phyloP scores from a whole-genome alignment of 37 sponge, comb jelly and placozoan species.

The Chondrilla cf. caribensis region DNA sequence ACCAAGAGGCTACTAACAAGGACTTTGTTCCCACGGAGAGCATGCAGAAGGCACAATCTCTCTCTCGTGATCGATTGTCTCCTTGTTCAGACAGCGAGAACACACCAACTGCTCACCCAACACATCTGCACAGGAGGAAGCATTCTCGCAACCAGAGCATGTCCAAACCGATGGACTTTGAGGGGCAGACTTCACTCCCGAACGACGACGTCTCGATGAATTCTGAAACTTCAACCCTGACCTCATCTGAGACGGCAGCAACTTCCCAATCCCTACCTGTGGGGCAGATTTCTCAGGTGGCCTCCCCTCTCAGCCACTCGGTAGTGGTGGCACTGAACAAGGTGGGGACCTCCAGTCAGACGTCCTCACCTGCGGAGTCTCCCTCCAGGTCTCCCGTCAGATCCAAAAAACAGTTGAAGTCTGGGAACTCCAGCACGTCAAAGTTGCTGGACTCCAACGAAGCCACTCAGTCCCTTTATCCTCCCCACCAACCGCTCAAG shows the following conservation, averaged over 20 bases:
- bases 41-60: neutral
- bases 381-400: constrained; percentile 9
- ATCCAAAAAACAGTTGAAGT: neutral
- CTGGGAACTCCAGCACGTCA: neutral
- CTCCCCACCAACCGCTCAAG: neutral
- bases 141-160: constrained; percentile 21
- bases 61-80: neutral
- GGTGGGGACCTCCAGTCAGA: neutral
- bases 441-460: neutral
- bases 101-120: neutral
- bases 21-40: neutral
- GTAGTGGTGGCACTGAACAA: neutral
- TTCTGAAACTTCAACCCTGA: neutral
- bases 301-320: neutral
- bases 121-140: neutral
- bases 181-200: neutral
- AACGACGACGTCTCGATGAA: neutral
- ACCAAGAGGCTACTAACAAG: too few relatives aligned
- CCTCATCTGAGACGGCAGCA: neutral
- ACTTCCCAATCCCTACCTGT: neutral
- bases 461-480: neutral
- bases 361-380: neutral
- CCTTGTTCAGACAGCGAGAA: neutral
- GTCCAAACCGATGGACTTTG: neutral
- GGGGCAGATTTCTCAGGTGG: neutral